Conservation (phyloP, 2,888 invertebrate genomes). For the Tetanocera ferruginea region DNA sequence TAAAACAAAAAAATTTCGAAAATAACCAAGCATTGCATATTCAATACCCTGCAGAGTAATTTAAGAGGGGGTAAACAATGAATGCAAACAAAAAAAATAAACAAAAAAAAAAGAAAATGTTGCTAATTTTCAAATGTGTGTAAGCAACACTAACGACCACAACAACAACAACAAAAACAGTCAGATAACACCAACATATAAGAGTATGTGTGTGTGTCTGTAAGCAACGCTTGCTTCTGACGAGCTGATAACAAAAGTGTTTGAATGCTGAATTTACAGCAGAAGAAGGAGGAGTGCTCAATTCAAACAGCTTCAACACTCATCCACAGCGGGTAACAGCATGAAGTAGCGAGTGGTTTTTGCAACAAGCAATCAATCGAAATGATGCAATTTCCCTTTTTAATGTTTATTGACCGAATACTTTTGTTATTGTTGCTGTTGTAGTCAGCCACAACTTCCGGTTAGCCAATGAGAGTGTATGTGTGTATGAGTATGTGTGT, state of each 20-base stretch:
- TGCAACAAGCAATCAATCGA: constrained; percentile 52
- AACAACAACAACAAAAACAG: constrained; percentile 18
- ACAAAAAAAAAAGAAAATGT: background rate
- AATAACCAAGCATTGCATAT: background rate
- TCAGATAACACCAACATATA: background rate
- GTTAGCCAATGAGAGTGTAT: background rate
- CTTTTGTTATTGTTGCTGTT: background rate
- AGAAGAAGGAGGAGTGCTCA: background rate
- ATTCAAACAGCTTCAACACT: background rate
- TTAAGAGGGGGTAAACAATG: background rate
- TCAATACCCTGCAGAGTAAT: constrained; percentile 7
- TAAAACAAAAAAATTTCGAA: too few species aligned
- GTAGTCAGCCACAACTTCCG: constrained; percentile 10
- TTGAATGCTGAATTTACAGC: background rate
- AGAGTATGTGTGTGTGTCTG: background rate
- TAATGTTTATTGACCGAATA: constrained; percentile 49
- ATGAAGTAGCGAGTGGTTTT: background rate
- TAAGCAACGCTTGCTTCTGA: background rate
- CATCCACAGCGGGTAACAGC: background rate
- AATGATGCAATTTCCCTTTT: constrained; percentile 64
- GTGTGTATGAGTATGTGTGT: background rate
- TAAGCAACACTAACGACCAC: background rate
- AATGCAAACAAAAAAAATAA: background rate
- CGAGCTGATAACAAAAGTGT: background rate
- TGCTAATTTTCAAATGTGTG: constrained; percentile 26